A percentile compares a stretch with the other conserved stretches of the same genome.
Evolutionary conservation across 2,797 vertebrate genomes (phyloP).

Genomic region (Ibycter americanus): DNA sequence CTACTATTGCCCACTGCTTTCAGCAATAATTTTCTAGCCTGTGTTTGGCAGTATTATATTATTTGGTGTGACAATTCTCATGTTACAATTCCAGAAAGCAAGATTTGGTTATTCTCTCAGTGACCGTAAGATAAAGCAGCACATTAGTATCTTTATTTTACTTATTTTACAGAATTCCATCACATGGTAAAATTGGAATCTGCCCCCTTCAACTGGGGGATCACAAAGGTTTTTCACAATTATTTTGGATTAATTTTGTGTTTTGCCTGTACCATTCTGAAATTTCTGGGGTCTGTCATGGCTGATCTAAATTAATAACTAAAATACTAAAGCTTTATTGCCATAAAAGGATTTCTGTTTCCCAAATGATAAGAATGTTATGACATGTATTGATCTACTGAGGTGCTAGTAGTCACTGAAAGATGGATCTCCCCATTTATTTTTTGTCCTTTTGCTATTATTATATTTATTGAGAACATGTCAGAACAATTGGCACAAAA

Average conservation of each 20-base stretch:
- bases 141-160: background rate
- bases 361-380: slow-evolving; percentile 21
- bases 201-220: background rate
- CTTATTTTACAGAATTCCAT: background rate
- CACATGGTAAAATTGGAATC: background rate
- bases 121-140: background rate
- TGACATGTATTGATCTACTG: slow-evolving; percentile 58
- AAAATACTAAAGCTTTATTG: slow-evolving; percentile 49
- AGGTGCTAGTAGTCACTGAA: slow-evolving; percentile 16
- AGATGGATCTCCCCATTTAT: slow-evolving; percentile 52
- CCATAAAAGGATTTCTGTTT: slow-evolving; percentile 47
- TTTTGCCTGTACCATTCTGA: background rate
- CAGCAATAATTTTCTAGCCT: background rate
- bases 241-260: background rate
- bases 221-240: background rate
- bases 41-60: background rate
- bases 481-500: slow-evolving; percentile 40
- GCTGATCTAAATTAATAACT: slow-evolving; percentile 48
- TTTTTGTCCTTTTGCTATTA: slow-evolving; percentile 27
- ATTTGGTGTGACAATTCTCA: background rate
- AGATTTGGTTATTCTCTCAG: background rate
- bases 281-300: background rate
- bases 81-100: background rate
- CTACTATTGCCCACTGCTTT: background rate
- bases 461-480: slow-evolving; percentile 45